A percentile compares a stretch with the other conserved stretches of the same genome.
These are phyloP conservation scores for Salarias fasciatus DNA, from an alignment of 2,797 vertebrate genomes.

Conservation along the genomic window DNA sequence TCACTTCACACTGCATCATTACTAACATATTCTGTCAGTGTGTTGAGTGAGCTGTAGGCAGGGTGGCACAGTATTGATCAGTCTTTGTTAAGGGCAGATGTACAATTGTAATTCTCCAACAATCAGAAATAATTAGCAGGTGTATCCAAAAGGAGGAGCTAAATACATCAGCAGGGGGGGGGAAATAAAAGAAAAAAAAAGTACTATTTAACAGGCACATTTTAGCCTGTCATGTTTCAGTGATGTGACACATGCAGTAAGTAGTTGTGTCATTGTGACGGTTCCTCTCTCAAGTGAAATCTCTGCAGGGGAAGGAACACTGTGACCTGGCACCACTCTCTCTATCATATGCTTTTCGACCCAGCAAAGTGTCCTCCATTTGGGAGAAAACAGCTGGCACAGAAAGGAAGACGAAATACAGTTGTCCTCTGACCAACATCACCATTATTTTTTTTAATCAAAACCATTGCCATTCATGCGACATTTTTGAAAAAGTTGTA, in stretches of 20 bases:
- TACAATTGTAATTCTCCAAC: conserved; percentile 44
- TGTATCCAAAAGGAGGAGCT: conserved; percentile 1
- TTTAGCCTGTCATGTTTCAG: conserved; percentile 14
- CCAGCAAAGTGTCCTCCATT: conserved; percentile 25
- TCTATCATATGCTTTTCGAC: conserved; percentile 37
- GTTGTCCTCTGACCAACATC: conserved; percentile 16
- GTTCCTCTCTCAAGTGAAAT: conserved; percentile 7
- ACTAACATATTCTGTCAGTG: conserved; percentile 70
- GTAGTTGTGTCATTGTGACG: conserved; percentile 15
- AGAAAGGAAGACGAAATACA: conserved; percentile 11
- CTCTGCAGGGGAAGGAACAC: conserved; percentile 36
- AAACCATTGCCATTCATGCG: no score
- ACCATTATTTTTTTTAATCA: neutral
- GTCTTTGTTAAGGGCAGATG: conserved; percentile 39
- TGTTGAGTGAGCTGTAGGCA: conserved; percentile 70
- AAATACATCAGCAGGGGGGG: conserved; percentile 6
- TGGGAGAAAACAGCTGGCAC: conserved; percentile 21
- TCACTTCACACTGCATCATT: conserved; percentile 70
- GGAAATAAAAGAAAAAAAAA: conserved; percentile 3
- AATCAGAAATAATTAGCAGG: conserved; percentile 27
- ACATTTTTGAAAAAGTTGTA: neutral
- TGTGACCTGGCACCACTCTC: conserved; percentile 41
- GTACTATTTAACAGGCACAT: conserved; percentile 11
- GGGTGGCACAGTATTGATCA: conserved; percentile 57
- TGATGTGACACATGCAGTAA: conserved; percentile 17